These are phyloP conservation scores for Microcebus ravelobensis DNA, from an alignment of 2,113 vertebrate genomes.

Conservation along the genomic window DNA sequence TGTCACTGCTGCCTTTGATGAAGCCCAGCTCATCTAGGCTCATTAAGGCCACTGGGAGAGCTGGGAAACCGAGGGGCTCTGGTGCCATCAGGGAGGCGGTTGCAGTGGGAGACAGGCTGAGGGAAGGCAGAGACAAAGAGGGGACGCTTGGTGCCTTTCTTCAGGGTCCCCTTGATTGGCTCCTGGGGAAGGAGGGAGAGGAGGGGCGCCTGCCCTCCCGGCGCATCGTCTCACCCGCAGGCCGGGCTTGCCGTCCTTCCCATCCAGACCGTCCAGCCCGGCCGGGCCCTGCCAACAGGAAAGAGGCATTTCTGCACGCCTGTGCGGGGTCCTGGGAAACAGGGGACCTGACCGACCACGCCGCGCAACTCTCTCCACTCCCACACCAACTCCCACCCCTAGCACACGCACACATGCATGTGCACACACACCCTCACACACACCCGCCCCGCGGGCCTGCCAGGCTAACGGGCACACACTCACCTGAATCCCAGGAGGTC, in stretches of 20 bases:
- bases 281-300: constrained; percentile 89
- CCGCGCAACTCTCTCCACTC: not conserved
- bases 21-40: not conserved
- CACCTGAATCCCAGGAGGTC: constrained; percentile 90
- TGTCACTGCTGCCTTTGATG: not conserved
- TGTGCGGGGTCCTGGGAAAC: fast-evolving
- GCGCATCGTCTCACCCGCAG: constrained; percentile 84
- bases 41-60: not conserved
- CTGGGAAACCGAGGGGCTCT: not conserved
- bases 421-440: too few species aligned
- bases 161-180: not conserved
- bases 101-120: not conserved
- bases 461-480: not conserved
- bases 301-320: not conserved
- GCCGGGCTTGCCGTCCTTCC: constrained; percentile 95
- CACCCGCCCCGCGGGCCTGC: fast-evolving
- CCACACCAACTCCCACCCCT: not conserved
- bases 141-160: not conserved
- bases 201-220: too few species aligned
- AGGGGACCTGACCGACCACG: not conserved
- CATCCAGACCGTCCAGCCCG: constrained; percentile 94
- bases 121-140: not conserved
- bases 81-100: not conserved
- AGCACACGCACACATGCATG: fast-evolving
- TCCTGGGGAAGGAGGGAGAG: not conserved